A percentile compares a stretch with the other conserved stretches of the same genome.
Conservation (phyloP, 2,888 invertebrate species). For the Sphinx pinastri region DNA sequence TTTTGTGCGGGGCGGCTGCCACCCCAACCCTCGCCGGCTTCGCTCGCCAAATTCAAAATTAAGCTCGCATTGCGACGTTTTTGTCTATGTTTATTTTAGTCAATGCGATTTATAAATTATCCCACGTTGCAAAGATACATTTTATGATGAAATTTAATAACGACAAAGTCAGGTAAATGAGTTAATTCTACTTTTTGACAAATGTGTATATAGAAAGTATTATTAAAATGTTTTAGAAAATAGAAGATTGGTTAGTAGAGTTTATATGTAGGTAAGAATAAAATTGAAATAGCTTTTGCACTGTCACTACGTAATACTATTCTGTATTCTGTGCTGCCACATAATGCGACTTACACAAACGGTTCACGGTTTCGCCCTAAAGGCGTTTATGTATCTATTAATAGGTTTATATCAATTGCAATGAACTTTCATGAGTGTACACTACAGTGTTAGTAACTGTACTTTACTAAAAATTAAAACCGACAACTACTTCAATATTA, state of each 20-base stretch:
- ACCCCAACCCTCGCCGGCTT: slow-evolving; percentile 17
- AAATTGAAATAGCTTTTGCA: slow-evolving; percentile 1
- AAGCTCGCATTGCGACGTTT: not conserved
- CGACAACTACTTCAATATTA: slow-evolving; percentile 2
- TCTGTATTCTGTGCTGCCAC: not conserved
- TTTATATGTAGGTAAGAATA: not conserved
- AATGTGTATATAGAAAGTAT: not conserved
- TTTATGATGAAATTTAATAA: not conserved
- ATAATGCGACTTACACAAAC: slow-evolving; percentile 11
- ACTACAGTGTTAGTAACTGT: not conserved
- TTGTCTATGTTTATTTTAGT: not conserved
- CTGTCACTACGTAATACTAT: not conserved
- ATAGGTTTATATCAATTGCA: slow-evolving; percentile 1
- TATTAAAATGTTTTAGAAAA: not conserved
- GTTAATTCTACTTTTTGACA: not conserved
- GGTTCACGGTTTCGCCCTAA: slow-evolving; percentile 33
- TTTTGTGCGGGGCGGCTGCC: slow-evolving; percentile 44
- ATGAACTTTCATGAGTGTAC: slow-evolving; percentile 14
- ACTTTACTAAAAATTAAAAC: not conserved
- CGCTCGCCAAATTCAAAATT: slow-evolving; percentile 22
- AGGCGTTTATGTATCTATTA: slow-evolving; percentile 20
- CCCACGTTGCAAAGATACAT: not conserved
- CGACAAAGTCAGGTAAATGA: not conserved
- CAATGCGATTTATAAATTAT: not conserved
- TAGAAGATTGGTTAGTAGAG: not conserved